These are phyloP conservation scores for Micrasema minimum DNA, from an alignment of 1,140 invertebrate genomes.

Conservation along the genomic window DNA sequence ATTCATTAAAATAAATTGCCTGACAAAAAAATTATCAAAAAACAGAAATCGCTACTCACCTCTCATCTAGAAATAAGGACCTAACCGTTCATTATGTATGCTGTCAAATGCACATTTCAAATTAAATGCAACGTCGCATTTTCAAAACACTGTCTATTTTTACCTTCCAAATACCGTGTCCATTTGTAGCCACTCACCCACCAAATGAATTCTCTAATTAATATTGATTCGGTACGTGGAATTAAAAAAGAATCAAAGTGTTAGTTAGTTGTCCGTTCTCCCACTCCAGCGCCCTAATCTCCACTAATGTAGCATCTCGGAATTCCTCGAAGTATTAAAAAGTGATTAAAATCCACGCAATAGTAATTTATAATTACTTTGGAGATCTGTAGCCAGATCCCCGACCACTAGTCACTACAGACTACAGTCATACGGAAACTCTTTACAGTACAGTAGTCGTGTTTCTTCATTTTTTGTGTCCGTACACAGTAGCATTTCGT, in stretches of 20 bases:
- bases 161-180: no score
- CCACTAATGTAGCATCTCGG: not conserved
- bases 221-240: conserved; percentile 13
- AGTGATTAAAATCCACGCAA: conserved; percentile 32
- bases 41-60: no score
- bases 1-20: no score
- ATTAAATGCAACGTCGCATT: no score
- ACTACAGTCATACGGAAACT: no score
- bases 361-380: conserved; percentile 33
- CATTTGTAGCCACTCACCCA: no score
- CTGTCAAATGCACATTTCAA: no score
- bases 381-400: conserved; percentile 12
- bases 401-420: conserved; percentile 10
- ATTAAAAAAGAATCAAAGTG: conserved; percentile 12
- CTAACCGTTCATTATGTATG: no score
- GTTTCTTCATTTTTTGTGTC: conserved; percentile 26
- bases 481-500: conserved; percentile 35
- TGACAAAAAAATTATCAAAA: no score
- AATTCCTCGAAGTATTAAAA: conserved; percentile 30
- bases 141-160: no score
- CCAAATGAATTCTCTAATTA: conserved; percentile 2
- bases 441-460: conserved; percentile 26
- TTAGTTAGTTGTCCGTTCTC: no score
- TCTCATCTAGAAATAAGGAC: no score
- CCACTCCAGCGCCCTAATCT: not conserved